phyloP scores from a whole-genome alignment of 2,797 vertebrate species.

The Momotus momota region DNA sequence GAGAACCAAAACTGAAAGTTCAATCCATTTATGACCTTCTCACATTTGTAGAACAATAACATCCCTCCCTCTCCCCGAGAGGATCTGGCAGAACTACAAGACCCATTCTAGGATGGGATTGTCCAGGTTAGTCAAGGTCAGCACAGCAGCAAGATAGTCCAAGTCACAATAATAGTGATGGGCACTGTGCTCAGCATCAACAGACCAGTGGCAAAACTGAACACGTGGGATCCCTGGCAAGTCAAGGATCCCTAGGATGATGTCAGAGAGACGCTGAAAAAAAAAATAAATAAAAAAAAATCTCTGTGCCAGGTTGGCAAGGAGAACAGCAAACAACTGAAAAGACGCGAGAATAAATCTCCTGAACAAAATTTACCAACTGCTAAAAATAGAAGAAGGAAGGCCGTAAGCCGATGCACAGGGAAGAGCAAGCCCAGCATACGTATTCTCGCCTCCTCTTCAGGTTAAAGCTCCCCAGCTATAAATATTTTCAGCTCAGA shows the following conservation, averaged over 20 bases:
- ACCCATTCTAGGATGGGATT: not conserved
- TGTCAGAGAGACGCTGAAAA: not conserved
- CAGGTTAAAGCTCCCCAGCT: not conserved
- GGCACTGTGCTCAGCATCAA: rapidly evolving
- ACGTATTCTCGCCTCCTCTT: rapidly evolving
- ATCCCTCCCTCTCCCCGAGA: rapidly evolving
- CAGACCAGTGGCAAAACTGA: not conserved
- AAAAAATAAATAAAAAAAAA: too few species aligned
- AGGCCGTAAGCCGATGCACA: not conserved
- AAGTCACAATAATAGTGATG: rapidly evolving
- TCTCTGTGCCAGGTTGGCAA: not conserved
- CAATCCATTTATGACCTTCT: not conserved
- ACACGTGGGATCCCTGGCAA: rapidly evolving
- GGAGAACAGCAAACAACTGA: not conserved
- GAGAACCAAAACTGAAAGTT: not conserved
- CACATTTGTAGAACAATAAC: rapidly evolving
- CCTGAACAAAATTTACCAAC: not conserved
- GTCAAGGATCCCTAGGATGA: not conserved
- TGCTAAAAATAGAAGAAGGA: not conserved
- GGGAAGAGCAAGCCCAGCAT: not conserved
- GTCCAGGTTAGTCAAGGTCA: not conserved
- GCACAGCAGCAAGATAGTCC: not conserved
- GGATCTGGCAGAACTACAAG: not conserved
- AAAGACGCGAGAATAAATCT: not conserved
- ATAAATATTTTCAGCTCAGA: not conserved